A percentile compares a stretch with the other conserved stretches of the same genome.
These are phyloP conservation scores for Podargus strigoides DNA, from an alignment of 2,797 vertebrate species.

Conservation along the genomic window DNA sequence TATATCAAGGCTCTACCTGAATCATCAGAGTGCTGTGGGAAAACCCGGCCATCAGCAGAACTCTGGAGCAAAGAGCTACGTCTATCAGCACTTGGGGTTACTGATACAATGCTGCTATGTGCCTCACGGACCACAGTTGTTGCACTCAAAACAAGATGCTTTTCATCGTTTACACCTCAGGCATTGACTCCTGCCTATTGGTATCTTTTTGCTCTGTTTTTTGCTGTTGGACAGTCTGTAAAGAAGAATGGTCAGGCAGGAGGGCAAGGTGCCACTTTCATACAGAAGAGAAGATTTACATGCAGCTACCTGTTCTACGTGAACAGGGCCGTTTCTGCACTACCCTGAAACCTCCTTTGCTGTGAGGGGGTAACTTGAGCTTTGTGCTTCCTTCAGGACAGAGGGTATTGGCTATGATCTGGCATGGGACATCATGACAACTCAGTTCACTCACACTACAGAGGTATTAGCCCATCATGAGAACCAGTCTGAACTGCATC, in stretches of 20 bases:
- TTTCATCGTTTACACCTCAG: background rate
- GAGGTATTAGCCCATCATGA: background rate
- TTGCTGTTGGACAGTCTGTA: background rate
- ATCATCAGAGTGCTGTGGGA: background rate
- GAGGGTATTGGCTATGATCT: background rate
- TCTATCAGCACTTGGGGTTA: background rate
- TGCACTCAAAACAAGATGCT: background rate
- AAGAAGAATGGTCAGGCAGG: background rate
- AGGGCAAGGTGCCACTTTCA: background rate
- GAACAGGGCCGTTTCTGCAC: background rate
- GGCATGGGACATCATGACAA: background rate
- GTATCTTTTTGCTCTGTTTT: background rate
- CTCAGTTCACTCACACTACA: background rate
- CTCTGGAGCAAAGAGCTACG: background rate
- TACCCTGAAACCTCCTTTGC: background rate
- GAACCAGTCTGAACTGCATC: background rate
- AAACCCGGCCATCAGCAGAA: background rate
- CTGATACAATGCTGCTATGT: background rate
- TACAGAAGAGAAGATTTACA: background rate
- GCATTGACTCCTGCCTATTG: background rate
- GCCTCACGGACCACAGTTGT: background rate
- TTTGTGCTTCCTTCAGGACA: background rate
- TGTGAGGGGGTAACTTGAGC: background rate
- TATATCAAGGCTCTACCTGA: background rate
- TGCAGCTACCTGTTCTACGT: accelerated